Evolutionary conservation across 2,888 invertebrate genomes (phyloP).

Genomic region (Drosophila eohydei): DNA sequence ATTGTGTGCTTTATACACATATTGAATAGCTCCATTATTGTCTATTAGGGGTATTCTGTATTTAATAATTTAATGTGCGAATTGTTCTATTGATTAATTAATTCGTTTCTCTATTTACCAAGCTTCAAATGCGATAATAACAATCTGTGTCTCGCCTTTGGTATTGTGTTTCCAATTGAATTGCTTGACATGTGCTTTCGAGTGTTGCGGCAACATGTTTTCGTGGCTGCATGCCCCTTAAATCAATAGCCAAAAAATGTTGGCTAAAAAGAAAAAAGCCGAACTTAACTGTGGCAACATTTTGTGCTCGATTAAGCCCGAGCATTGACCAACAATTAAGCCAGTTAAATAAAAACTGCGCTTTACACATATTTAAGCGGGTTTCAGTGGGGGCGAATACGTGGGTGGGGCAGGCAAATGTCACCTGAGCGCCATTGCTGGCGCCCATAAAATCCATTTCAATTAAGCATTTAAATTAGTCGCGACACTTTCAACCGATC

Average conservation of each 20-base stretch:
- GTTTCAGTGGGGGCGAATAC: not conserved
- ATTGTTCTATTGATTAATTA: not conserved
- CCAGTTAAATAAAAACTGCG: conserved; percentile 76
- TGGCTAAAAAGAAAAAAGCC: conserved; percentile 23
- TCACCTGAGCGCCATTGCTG: conserved; percentile 60
- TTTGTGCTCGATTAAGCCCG: conserved; percentile 70
- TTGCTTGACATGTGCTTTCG: conserved; percentile 49
- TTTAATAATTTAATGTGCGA: not conserved
- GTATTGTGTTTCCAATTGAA: conserved; percentile 43
- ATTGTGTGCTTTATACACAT: no score
- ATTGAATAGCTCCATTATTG: not conserved
- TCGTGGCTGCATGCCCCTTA: not conserved
- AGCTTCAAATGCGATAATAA: not conserved
- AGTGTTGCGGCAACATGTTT: conserved; percentile 9
- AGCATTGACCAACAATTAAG: conserved; percentile 74
- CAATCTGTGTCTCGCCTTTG: not conserved
- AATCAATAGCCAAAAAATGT: conserved; percentile 49
- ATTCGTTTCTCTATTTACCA: not conserved
- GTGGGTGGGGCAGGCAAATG: conserved; percentile 16
- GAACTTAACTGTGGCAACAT: conserved; percentile 44
- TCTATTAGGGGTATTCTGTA: not conserved
- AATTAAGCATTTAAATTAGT: conserved; percentile 83
- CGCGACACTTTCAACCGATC: conserved; percentile 72
- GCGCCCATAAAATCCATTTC: conserved; percentile 80
- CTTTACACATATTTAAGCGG: conserved; percentile 73